Base-by-base conservation (phyloP, 1,140 invertebrate species). In the Polypedilum pembai region DNA sequence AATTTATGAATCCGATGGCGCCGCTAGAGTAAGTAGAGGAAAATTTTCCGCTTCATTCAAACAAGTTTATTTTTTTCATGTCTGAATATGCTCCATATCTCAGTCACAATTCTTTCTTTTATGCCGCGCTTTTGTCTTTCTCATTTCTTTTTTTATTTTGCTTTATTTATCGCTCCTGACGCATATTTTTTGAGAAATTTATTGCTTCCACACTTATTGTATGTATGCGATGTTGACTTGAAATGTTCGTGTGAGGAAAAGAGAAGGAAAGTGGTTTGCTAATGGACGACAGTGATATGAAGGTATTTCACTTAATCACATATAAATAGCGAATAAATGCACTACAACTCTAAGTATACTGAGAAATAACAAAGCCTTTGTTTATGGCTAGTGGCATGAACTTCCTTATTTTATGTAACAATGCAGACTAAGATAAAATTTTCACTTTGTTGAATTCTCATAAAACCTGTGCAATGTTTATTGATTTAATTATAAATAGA, bases 11-110 rank as follows among this genome's bases (percentile, higher is more conserved):
- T 56, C 45, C n/a, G 12, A 56, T 56, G 45, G 45, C 45, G 45
- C 45, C 45, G 45, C n/a, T n/a, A 1, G 45, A 56, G 45, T n/a
- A 56, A 45, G 12, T 12, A 3, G 12, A 56, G 15, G 12, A 56
- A 56, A 56, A 56, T 56, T 56, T 56, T 56, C 45, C 45, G 45
- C 45, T 56, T 56, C 45, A 56, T 56, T 56, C 45, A 56, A 56
- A 56, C 45, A 56, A 56, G 45, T 56, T 56, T 56, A 56, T 56
- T 56, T 56, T 56, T 56, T 56, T n/a, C 45, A 56, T 56, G 45
- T 56, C 45, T 56, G 45, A 56, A 56, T 56, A 12, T 56, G 45
- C 45, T 56, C n/a, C 45, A 56, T 33, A 33, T 56, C 45, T 56
- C 45, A 12, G 4, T 56, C 45, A 33, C 24, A 33, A 33, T 33